A percentile compares a stretch with the other conserved stretches of the same genome.
Conservation (phyloP, 2,888 invertebrate genomes). For the Tryphoninae sp. region DNA sequence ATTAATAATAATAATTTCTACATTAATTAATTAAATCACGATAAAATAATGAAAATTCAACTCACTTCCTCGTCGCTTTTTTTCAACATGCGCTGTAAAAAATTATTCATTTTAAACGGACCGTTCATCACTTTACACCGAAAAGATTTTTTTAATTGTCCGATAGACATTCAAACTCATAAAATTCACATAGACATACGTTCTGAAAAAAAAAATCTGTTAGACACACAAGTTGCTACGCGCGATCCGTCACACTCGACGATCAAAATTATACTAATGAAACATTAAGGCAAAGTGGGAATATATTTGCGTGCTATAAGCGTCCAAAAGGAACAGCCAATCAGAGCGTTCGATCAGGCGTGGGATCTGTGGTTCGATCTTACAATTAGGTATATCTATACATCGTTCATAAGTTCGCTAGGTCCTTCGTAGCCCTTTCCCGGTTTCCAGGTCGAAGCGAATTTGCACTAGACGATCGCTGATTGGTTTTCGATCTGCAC, state of each 20-base stretch:
- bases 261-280: slow-evolving; percentile 53
- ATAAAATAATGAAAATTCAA: slow-evolving; percentile 19
- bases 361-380: slow-evolving; percentile 21
- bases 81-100: slow-evolving; percentile 65
- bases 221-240: neutral
- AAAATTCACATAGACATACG: slow-evolving; percentile 31
- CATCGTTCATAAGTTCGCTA: neutral
- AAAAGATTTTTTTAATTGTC: neutral
- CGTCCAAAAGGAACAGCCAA: slow-evolving; percentile 33
- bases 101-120: slow-evolving; percentile 63
- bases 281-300: slow-evolving; percentile 11
- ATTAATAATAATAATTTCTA: no score
- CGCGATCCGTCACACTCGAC: slow-evolving; percentile 33
- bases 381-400: slow-evolving; percentile 1
- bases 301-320: slow-evolving; percentile 10
- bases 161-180: slow-evolving; percentile 22
- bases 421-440: slow-evolving; percentile 1
- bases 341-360: neutral
- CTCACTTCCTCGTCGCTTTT: slow-evolving; percentile 65
- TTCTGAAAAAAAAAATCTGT: neutral
- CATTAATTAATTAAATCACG: neutral
- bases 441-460: slow-evolving; percentile 14
- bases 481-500: slow-evolving; percentile 2
- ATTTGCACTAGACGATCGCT: slow-evolving; percentile 1
- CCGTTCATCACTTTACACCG: slow-evolving; percentile 33